Evolutionary conservation across 2,113 vertebrate genomes (phyloP).

Genomic region (Chrysemys picta): DNA sequence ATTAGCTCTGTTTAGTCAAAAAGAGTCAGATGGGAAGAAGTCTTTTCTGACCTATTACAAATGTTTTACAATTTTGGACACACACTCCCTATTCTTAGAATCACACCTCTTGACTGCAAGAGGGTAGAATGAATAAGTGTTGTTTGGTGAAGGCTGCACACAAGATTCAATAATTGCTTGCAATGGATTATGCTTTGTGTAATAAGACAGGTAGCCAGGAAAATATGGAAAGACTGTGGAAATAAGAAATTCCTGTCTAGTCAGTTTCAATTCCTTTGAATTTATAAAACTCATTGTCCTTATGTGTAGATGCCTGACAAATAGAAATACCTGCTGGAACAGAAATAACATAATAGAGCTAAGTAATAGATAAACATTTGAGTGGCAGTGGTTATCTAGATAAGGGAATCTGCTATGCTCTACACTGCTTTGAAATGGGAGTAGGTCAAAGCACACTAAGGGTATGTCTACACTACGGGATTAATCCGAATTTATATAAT

Average conservation of each 20-base stretch:
- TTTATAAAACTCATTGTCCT: neutral
- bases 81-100: neutral
- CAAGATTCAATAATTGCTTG: neutral
- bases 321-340: neutral
- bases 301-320: neutral
- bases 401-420: neutral
- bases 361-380: neutral
- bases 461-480: no score
- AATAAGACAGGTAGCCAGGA: neutral
- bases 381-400: accelerated
- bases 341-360: neutral
- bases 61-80: accelerated
- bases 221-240: neutral
- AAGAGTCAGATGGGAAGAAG: accelerated
- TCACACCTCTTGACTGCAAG: accelerated
- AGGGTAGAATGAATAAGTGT: accelerated
- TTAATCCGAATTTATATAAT: no score
- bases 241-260: neutral
- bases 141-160: accelerated
- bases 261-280: neutral
- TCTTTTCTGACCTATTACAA: accelerated
- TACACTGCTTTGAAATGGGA: neutral
- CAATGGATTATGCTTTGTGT: accelerated
- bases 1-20: neutral
- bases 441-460: neutral